Evolutionary conservation across 2,888 invertebrate species (phyloP), one percentile per base, ranked within the genome.

Genomic region (Timema podura): DNA sequence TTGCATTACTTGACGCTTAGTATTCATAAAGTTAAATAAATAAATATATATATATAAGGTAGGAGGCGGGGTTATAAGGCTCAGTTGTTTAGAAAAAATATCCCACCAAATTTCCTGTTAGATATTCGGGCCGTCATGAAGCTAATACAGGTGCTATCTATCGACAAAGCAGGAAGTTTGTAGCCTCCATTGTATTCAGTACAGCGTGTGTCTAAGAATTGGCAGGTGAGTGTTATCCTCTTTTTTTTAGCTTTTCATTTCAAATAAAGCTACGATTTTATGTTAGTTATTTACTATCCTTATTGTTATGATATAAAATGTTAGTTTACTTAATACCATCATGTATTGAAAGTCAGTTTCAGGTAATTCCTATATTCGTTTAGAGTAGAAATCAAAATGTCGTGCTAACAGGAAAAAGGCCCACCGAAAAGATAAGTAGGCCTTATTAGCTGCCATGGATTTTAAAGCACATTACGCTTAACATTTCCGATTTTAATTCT

Each of bases 401-500:
- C 57, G 5, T 57, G 57, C 9, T 11, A 57, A 57, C 57, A 57
- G 57, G 5, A 57, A 57, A 13, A 57, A 57, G 57, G 57, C 13
- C 57, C 8, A 57, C 6, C n/a, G 5, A 57, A n/a, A n/a, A n/a
- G 2, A 5, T 0, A n/a, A 5, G 15, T 0, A n/a, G n/a, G n/a
- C 13, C 11, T n/a, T 57, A 57, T 57, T 57, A 57, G n/a, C 0
- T 57, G 9, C 57, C 15, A n/a, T 57, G 57, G 15, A n/a, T n/a
- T 57, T 57, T n/a, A 57, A n/a, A 57, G 15, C 57, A n/a, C 57
- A n/a, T 57, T 57, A 57, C 57, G 8, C 15, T n/a, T 57, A 5
- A 13, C 15, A n/a, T 57, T 15, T 13, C 15, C 30, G 3, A 7
- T 15, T 54, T 54, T 54, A 10, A 54, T 16, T 57, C 13, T 30